A percentile compares a stretch with the other conserved stretches of the same genome.
Conservation (phyloP, 2,888 invertebrate species). For the Meliscaeva auricollis region DNA sequence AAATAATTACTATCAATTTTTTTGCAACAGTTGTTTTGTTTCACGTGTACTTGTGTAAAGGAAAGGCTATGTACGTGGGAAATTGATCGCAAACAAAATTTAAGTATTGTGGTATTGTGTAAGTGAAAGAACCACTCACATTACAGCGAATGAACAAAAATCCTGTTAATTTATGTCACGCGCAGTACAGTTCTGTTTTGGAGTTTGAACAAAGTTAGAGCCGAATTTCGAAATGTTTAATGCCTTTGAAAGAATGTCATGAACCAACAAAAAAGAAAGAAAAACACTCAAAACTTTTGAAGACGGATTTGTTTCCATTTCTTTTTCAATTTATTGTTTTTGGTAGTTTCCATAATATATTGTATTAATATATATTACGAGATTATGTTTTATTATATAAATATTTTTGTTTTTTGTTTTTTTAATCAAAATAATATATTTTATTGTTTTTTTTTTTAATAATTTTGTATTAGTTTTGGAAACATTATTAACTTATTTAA, state of each 20-base stretch:
- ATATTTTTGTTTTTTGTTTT: neutral
- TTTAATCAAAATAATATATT: constrained; percentile 40
- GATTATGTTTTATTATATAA: constrained; percentile 50
- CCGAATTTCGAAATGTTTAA: neutral
- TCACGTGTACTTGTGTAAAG: too few relatives aligned
- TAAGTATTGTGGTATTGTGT: too few relatives aligned
- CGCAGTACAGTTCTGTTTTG: too few relatives aligned
- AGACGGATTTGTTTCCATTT: constrained; percentile 41
- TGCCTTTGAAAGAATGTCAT: neutral
- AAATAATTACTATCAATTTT: too few relatives aligned
- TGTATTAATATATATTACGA: constrained; percentile 56
- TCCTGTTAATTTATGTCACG: too few relatives aligned
- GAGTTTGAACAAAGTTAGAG: too few relatives aligned
- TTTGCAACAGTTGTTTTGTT: too few relatives aligned
- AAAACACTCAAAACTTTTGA: constrained; percentile 10
- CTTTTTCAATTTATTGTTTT: constrained; percentile 68
- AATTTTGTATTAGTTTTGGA: constrained; percentile 48
- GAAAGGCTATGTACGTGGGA: too few relatives aligned
- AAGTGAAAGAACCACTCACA: too few relatives aligned
- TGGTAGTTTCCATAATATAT: constrained; percentile 71
- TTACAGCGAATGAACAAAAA: too few relatives aligned
- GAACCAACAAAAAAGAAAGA: neutral
- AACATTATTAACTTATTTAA: constrained; percentile 53
- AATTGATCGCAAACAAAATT: too few relatives aligned
- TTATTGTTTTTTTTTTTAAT: neutral